Base-by-base conservation (phyloP, 2,888 invertebrate species). In the Calameuta filiformis region DNA sequence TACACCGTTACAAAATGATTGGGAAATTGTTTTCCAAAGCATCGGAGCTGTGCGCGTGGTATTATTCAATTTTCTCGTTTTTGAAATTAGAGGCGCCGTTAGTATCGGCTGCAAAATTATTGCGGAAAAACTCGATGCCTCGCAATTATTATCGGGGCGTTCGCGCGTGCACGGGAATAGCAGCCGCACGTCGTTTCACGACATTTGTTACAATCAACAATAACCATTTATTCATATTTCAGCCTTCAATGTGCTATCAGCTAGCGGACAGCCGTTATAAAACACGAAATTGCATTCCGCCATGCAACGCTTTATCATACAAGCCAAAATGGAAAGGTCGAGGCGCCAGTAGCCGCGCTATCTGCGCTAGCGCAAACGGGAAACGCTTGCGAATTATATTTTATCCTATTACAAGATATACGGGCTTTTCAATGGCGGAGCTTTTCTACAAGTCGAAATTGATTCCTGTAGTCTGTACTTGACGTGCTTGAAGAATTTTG, bases 241-340 rank as follows among this genome's bases (percentile, higher is more conserved):
- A 81, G 79, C 79, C 80, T 82, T 82, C 81, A 81, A 82, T 81
- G 81, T 79, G 82, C 80, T 80, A 81, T 81, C 81, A 80, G 79
- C 78, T 76, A 69, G 79, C 78, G 79, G 79, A 79, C 79, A 75
- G 78, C 77, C 75, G 68, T 77, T 81, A 82, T 81, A 82, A 82
- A 82, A 82, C 82, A 77, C 81, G 77, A 82, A 82, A 82, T 82
- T 82, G 79, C 82, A 82, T 82, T 82, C 82, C 82, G 80, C 82
- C 80, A 80, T 81, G 81, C 80, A 80, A 80, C 79, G 81, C 81
- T 82, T 82, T 82, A 81, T 82, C 82, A 82, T 82, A 78, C 79
- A 56, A 23, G 23, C 56, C 56, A 56, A 56, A 23, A 9, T 56
- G 56, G 23, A 23, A 56, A 56, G 56, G 23, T 56, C 23, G 56